Evolutionary conservation across 2,797 vertebrate genomes (phyloP), one percentile per base, ranked within the genome.

Genomic region (Neomorphus geoffroyi): DNA sequence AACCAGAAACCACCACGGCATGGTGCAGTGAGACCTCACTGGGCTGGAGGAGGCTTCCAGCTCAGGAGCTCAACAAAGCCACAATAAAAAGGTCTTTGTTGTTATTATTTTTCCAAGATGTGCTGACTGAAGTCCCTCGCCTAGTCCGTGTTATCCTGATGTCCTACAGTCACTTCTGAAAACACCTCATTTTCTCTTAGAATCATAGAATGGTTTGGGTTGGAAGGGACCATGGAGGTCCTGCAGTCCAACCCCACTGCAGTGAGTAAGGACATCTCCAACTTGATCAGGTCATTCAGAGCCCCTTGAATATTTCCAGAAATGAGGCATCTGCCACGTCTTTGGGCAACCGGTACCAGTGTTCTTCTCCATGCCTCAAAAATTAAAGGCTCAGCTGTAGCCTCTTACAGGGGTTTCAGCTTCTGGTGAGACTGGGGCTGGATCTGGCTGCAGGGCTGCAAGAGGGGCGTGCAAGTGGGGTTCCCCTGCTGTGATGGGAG

Each of bases 21-120:
- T 91, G 92, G 66, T 62, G 92, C 7, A 58, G 53, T 0, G 39
- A 75, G 62, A 72, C 87, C 81, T 91, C 0, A 1, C 41, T 33
- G 70, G 33, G 69, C 72, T 39, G 60, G 39, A 58, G 60, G 41
- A 30, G n/a, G 41, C 74, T 32, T 61, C 74, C 48, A 9, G 84
- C 46, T 2, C 66, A 28, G 37, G 37, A 2, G 32, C 18, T 4
- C 3, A 1, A 6, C 54, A 26, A 12, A 22, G 53, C 5, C 22
- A 2, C 3, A 1, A 2, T 0, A 4, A 37, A 57, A 2, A 9
- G 11, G 1, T 12, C 50, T 21, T 18, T 30, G 37, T 72, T 2
- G 21, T 58, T 21, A 0, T 13, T 3, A 1, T 30, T 51, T 92
- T 41, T 39, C 11, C 16, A 6, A 16, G 24, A 15, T 12, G 6